Evolutionary conservation across 2,888 invertebrate genomes (phyloP).

Genomic region (Sclerodermus sp.): DNA sequence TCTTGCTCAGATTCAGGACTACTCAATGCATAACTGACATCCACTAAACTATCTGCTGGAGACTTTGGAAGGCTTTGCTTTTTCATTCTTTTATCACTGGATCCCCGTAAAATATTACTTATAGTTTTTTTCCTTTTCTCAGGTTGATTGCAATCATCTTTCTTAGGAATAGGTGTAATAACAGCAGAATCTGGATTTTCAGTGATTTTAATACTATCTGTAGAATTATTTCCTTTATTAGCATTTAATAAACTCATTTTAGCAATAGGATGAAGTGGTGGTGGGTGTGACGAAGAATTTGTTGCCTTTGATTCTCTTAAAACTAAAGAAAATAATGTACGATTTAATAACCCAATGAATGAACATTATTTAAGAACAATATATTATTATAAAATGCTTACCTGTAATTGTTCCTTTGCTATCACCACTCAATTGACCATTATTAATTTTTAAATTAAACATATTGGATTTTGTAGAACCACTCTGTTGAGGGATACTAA

Average conservation of each 20-base stretch:
- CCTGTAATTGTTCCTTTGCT: slow-evolving; percentile 65
- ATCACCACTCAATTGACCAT: slow-evolving; percentile 66
- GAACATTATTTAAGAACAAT: not conserved
- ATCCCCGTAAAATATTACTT: slow-evolving; percentile 48
- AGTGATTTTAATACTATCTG: slow-evolving; percentile 53
- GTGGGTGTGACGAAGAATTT: slow-evolving; percentile 50
- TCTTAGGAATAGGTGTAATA: slow-evolving; percentile 54
- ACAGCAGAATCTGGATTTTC: slow-evolving; percentile 56
- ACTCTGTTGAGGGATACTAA: slow-evolving; percentile 48
- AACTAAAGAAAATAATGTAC: slow-evolving; percentile 34
- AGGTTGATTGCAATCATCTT: slow-evolving; percentile 41
- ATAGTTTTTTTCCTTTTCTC: slow-evolving; percentile 48
- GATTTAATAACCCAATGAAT: not conserved
- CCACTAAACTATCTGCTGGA: slow-evolving; percentile 41
- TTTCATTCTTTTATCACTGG: slow-evolving; percentile 47
- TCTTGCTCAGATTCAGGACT: slow-evolving; percentile 52
- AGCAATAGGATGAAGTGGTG: slow-evolving; percentile 54
- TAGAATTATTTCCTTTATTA: slow-evolving; percentile 40
- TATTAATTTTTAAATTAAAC: slow-evolving; percentile 71
- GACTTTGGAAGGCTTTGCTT: slow-evolving; percentile 47
- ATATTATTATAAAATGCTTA: slow-evolving; percentile 46
- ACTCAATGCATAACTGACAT: slow-evolving; percentile 43
- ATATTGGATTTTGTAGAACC: slow-evolving; percentile 61
- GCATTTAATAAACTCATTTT: slow-evolving; percentile 49
- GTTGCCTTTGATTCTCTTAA: slow-evolving; percentile 52